Conservation (phyloP, 1,140 invertebrate genomes). For the Mercenaria mercenaria region DNA sequence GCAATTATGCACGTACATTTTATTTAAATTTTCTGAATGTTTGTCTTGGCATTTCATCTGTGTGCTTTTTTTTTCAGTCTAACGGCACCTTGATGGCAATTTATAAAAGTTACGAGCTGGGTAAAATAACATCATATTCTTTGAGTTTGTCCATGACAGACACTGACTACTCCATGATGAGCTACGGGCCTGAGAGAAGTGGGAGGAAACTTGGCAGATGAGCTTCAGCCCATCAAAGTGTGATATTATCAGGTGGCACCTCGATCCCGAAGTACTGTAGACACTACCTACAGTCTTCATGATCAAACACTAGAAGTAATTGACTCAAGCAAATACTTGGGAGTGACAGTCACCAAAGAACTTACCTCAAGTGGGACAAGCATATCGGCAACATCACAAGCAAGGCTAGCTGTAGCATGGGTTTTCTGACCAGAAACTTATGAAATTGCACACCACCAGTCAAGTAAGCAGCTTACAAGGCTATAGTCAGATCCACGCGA, state of each 20-base stretch:
- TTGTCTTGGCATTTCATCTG: too few species aligned
- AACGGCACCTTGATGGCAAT: too few species aligned
- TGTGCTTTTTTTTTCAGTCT: too few species aligned
- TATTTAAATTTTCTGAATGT: too few species aligned
- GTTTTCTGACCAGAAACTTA: not conserved
- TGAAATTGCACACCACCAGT: not conserved
- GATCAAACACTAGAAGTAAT: not conserved
- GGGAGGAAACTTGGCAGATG: conserved; percentile 12
- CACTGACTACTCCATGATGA: not conserved
- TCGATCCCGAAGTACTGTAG: not conserved
- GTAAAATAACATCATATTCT: too few species aligned
- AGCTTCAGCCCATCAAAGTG: conserved; percentile 10
- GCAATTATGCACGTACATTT: too few species aligned
- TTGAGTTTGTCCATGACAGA: not conserved
- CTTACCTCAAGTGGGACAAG: not conserved
- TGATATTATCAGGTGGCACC: not conserved
- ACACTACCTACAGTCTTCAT: not conserved
- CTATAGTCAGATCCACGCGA: not conserved
- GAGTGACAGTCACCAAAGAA: not conserved
- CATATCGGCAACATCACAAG: not conserved
- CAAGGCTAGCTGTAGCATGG: not conserved
- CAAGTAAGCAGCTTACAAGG: not conserved
- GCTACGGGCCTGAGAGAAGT: not conserved
- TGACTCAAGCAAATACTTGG: not conserved
- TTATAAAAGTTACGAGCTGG: too few species aligned